Base-by-base conservation (phyloP, 2,888 invertebrate species). In the Melikaiella ostensackeni region DNA sequence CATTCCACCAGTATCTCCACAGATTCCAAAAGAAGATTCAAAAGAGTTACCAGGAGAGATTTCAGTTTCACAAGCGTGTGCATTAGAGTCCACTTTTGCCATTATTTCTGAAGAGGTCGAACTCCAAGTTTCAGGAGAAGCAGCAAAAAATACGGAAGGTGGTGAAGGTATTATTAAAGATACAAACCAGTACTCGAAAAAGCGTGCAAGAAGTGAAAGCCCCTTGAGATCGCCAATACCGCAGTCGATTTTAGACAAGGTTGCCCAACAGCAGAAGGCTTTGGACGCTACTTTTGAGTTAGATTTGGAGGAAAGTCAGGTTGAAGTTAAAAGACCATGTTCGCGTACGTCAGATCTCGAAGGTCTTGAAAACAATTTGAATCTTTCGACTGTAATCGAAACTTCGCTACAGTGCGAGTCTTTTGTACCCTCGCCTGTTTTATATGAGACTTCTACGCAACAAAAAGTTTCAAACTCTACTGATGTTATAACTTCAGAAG, bases 161-260 rank as follows among this genome's bases (percentile, higher is more conserved):
- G 13, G n/a, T 11, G 70, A 55, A 70, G 24, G 2, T 46, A 27
- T 9, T 35, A 21, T 24, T 1, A 64, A 66, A 46, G 27, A 27
- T 42, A 5, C 19, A 19, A 30, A 16, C 7, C 27, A 27, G 13
- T 13, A 27, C 59, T 59, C 59, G 13, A 55, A 55, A 19, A 55
- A 55, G 11, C 59, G 30, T 70, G 13, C n/a, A 13, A 33, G 19
- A 27, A 16, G 46, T 50, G 9, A 70, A 33, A n/a, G 50, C n/a
- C 63, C n/a, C 21, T 13, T 46, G 30, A 5, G 6, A 33, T 50
- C 46, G 8, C 70, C 70, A 50, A 50, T 30, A n/a, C 50, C n/a
- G 8, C 70, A 70, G 11, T 70, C 70, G 11, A 70, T 70, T 70
- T 70, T 70, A 33, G 50, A 70, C n/a, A 70, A 70, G 24, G 70